A percentile compares a stretch with the other conserved stretches of the same genome.
phyloP scores from a whole-genome alignment of 1,140 invertebrate genomes.

The Bombus confusus region DNA sequence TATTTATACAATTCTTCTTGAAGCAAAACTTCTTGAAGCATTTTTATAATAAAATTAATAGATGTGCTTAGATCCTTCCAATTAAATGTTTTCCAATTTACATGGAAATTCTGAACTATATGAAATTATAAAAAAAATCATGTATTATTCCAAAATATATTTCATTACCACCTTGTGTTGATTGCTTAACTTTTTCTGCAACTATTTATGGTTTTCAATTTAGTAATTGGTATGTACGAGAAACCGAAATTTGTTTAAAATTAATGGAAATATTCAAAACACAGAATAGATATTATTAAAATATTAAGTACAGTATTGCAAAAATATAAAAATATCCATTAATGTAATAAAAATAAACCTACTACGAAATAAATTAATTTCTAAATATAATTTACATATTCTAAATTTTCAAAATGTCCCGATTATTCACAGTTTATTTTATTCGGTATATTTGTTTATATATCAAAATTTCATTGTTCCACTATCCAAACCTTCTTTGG shows the following conservation, averaged over 20 bases:
- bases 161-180: neutral
- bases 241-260: neutral
- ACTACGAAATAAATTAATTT: conserved; percentile 10
- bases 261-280: neutral
- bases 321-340: conserved; percentile 9
- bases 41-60: neutral
- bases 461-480: neutral
- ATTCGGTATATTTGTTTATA: neutral
- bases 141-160: conserved; percentile 23
- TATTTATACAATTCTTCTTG: neutral
- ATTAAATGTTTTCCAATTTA: conserved; percentile 48
- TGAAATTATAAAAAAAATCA: conserved; percentile 17
- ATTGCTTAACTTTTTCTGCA: neutral
- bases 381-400: conserved; percentile 14
- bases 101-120: conserved; percentile 18
- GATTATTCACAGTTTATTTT: conserved; percentile 24
- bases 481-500: neutral
- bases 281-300: neutral
- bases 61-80: conserved; percentile 21
- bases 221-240: neutral
- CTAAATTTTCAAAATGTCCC: neutral
- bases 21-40: neutral
- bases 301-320: neutral
- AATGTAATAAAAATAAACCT: conserved; percentile 9
- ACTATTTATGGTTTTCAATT: conserved; percentile 3